Evolutionary conservation across 1,140 invertebrate species (phyloP).

Genomic region (Drosophila quadrilineata): DNA sequence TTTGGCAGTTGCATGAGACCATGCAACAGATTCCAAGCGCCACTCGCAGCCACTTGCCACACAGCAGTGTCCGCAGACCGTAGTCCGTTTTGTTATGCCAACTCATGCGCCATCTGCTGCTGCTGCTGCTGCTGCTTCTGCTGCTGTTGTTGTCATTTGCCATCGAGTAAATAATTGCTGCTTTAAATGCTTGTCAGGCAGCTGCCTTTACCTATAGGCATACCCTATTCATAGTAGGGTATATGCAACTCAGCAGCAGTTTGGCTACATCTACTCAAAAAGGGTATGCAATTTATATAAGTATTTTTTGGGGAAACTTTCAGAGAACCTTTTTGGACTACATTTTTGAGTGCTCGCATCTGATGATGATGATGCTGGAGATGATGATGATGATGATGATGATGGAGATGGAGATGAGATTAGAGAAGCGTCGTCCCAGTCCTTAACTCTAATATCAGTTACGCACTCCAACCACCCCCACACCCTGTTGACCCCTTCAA

Average conservation of each 20-base stretch:
- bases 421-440: slow-evolving; percentile 57
- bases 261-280: not conserved
- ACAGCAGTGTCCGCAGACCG: too few species aligned
- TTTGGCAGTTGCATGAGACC: not conserved
- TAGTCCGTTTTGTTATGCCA: slow-evolving; percentile 44
- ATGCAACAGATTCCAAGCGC: not conserved
- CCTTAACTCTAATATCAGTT: slow-evolving; percentile 77
- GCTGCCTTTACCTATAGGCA: slow-evolving; percentile 31
- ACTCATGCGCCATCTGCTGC: slow-evolving; percentile 25
- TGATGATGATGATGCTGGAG: slow-evolving; percentile 44
- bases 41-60: too few species aligned
- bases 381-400: slow-evolving; percentile 28
- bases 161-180: slow-evolving; percentile 79
- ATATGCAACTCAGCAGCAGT: not conserved
- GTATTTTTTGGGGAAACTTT: slow-evolving; percentile 18
- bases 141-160: slow-evolving; percentile 64
- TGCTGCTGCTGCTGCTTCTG: slow-evolving; percentile 14
- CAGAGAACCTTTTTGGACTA: slow-evolving; percentile 47
- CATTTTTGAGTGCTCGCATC: slow-evolving; percentile 67
- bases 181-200: slow-evolving; percentile 78
- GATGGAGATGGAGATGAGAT: not conserved
- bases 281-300: not conserved
- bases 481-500: too few species aligned
- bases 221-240: not conserved
- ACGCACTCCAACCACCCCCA: too few species aligned